Conservation (phyloP, 2,888 invertebrate genomes). For the Sinelater perroti region DNA sequence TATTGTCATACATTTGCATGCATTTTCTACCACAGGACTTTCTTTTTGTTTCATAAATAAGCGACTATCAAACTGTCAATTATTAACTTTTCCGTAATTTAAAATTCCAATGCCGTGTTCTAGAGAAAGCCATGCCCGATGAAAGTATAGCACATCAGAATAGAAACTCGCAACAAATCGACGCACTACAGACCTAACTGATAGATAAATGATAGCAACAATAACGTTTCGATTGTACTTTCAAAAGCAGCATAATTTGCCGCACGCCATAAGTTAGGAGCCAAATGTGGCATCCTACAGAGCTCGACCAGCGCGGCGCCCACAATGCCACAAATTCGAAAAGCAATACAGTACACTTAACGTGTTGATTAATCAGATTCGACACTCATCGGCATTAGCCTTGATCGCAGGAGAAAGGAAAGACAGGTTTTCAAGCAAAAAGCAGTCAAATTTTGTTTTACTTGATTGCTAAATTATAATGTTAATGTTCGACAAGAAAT, state of each 20-base stretch:
- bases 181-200: too few species aligned
- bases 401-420: conserved; percentile 8
- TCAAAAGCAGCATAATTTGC: conserved; percentile 4
- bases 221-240: too few species aligned
- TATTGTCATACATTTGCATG: not conserved
- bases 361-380: too few species aligned
- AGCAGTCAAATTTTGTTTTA: not conserved
- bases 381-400: conserved; percentile 3
- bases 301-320: too few species aligned
- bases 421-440: not conserved
- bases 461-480: too few species aligned
- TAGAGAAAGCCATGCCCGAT: conserved; percentile 18
- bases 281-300: too few species aligned
- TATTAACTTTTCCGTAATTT: conserved; percentile 24
- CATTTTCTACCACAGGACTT: conserved; percentile 8
- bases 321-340: too few species aligned
- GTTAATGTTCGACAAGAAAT: too few species aligned
- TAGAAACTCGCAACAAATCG: too few species aligned
- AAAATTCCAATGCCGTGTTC: conserved; percentile 14
- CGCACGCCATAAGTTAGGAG: too few species aligned
- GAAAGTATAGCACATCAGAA: conserved; percentile 28
- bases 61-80: conserved; percentile 11
- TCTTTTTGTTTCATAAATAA: conserved; percentile 17
- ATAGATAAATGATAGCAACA: too few species aligned
- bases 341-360: too few species aligned